phyloP scores from a whole-genome alignment of 53 echinoderm and acorn worm genomes.

The Henricia sp. region DNA sequence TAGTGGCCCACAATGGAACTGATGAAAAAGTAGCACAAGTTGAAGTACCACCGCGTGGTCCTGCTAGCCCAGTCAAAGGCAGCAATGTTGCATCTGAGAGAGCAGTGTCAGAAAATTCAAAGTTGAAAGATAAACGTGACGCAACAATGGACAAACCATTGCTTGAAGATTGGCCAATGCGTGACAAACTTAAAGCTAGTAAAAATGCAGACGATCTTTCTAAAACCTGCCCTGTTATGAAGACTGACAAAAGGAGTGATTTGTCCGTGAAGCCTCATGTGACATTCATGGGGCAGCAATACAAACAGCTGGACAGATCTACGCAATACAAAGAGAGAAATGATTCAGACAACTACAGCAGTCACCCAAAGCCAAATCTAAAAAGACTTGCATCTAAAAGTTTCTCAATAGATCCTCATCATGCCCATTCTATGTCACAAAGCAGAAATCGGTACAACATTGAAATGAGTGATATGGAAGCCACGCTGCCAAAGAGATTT shows the following conservation, averaged over 20 bases:
- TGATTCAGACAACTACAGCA: neutral
- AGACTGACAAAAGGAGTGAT: neutral
- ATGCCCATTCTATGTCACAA: too few species aligned
- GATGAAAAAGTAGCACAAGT: neutral
- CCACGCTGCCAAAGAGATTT: constrained; percentile 32
- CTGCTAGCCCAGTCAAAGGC: neutral
- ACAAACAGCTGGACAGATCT: too few species aligned
- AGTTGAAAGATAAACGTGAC: neutral
- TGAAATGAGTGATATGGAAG: neutral
- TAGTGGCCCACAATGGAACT: neutral
- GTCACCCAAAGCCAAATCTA: constrained; percentile 41
- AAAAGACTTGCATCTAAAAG: constrained; percentile 23
- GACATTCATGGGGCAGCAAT: too few species aligned
- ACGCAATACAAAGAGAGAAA: constrained; percentile 3
- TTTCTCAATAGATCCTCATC: too few species aligned
- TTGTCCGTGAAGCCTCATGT: too few species aligned
- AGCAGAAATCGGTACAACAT: neutral
- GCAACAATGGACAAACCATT: too few species aligned
- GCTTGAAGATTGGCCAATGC: too few species aligned
- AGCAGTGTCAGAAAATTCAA: neutral
- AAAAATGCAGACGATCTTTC: neutral
- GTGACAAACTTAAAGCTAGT: too few species aligned
- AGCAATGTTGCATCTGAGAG: neutral
- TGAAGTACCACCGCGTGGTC: neutral
- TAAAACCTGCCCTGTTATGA: neutral